Evolutionary conservation across 2,797 vertebrate genomes (phyloP).

Genomic region (Poeciliopsis turneri): DNA sequence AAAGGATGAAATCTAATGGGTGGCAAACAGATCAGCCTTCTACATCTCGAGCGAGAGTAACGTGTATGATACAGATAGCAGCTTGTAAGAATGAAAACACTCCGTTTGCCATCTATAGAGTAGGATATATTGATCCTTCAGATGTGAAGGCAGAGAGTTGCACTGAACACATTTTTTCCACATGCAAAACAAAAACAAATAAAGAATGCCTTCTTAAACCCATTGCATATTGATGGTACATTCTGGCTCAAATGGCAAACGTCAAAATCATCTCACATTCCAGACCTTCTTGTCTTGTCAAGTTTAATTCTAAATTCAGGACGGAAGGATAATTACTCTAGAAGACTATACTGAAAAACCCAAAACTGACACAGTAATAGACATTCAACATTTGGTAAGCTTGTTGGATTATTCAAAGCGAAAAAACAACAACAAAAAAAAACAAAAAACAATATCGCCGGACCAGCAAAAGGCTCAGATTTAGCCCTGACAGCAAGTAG

Average conservation of each 20-base stretch:
- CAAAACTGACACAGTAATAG: no score
- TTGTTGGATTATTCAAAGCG: neutral
- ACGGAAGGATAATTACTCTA: conserved; percentile 6
- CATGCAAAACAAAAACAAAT: neutral
- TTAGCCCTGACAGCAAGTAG: neutral
- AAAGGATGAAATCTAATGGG: conserved; percentile 2
- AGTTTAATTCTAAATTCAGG: conserved; percentile 10
- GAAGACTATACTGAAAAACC: neutral
- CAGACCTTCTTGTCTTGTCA: conserved; percentile 10
- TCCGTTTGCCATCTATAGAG: conserved; percentile 12
- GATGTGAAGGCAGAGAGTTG: conserved; percentile 23
- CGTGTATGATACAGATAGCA: conserved; percentile 17
- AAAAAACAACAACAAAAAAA: neutral
- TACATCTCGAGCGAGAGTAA: neutral
- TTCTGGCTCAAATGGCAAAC: neutral
- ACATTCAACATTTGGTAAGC: no score
- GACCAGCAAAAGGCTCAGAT: neutral
- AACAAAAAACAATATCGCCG: neutral
- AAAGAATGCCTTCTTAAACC: neutral
- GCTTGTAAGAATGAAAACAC: conserved; percentile 10
- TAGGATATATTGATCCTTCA: conserved; percentile 19
- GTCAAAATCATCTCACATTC: neutral
- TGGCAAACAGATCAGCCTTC: neutral
- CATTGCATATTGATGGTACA: neutral
- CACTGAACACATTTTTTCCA: neutral